Conservation (phyloP, 2,113 vertebrate genomes). For the Prochilodus magdalenae region DNA sequence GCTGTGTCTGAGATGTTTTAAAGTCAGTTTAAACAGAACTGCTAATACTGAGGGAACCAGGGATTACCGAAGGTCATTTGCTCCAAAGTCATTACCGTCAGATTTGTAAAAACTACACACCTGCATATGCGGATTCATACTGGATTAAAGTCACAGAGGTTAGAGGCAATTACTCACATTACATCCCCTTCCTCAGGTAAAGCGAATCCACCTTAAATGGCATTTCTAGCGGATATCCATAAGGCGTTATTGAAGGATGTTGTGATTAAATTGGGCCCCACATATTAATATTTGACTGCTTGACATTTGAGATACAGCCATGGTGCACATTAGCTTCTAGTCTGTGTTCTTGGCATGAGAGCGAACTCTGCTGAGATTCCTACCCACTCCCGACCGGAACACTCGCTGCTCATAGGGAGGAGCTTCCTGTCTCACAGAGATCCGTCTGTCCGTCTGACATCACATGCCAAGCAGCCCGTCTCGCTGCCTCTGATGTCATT, state of each 20-base stretch:
- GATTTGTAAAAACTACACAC: too few relatives aligned
- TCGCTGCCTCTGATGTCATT: constrained; percentile 46
- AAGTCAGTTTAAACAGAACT: not conserved
- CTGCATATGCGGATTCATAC: not conserved
- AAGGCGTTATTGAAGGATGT: not conserved
- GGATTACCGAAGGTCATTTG: not conserved
- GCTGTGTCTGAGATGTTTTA: too few relatives aligned
- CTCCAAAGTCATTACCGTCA: too few relatives aligned
- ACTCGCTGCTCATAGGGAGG: constrained; percentile 51
- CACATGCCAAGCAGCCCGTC: constrained; percentile 55
- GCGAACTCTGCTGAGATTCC: constrained; percentile 47
- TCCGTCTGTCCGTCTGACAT: constrained; percentile 56
- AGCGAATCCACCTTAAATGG: not conserved
- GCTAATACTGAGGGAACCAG: not conserved
- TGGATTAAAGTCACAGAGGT: not conserved
- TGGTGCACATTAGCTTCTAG: constrained; percentile 29
- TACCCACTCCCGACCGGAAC: constrained; percentile 53
- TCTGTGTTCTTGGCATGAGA: constrained; percentile 35
- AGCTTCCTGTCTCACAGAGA: constrained; percentile 59
- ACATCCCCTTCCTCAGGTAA: too few relatives aligned
- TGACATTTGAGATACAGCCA: constrained; percentile 40
- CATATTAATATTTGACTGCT: constrained; percentile 12
- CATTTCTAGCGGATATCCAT: constrained; percentile 1
- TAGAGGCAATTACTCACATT: not conserved
- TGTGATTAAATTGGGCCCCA: constrained; percentile 2